phyloP scores from a whole-genome alignment of 2,113 vertebrate species.

The Sialia sialis region DNA sequence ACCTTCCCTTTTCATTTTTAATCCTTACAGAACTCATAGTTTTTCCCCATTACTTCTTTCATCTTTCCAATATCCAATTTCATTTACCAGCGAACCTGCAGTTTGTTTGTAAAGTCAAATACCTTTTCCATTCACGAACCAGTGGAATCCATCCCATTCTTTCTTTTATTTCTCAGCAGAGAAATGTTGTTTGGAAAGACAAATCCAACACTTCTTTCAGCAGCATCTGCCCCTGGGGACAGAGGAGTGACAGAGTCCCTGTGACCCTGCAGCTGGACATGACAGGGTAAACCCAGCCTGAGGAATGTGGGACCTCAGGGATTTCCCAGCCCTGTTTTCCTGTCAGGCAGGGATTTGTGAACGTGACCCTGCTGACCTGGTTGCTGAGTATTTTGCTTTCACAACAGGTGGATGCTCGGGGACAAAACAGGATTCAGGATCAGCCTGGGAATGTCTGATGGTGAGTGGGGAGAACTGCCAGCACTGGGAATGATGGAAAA shows the following conservation, averaged over 20 bases:
- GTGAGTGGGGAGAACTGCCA: neutral
- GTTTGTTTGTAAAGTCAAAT: too few relatives aligned
- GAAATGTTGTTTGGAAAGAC: too few relatives aligned
- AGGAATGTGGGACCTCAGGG: neutral
- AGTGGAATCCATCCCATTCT: too few relatives aligned
- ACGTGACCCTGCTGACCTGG: neutral
- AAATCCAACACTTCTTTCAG: neutral
- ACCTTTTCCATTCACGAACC: too few relatives aligned
- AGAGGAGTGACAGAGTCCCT: neutral
- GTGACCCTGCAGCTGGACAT: rapidly evolving
- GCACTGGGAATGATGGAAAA: neutral
- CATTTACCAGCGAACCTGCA: too few relatives aligned
- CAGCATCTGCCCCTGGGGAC: neutral
- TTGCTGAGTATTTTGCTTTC: neutral
- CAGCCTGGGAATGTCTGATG: neutral
- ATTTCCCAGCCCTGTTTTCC: neutral
- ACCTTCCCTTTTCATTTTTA: too few relatives aligned
- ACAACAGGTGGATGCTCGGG: neutral
- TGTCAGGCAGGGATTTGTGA: rapidly evolving
- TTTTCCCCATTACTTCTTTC: too few relatives aligned
- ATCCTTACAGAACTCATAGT: too few relatives aligned
- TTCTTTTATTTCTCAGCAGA: too few relatives aligned
- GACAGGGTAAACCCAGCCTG: neutral
- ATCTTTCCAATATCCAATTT: too few relatives aligned
- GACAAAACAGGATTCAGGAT: neutral